Conservation (phyloP, 2,888 invertebrate genomes). For the Mylabris sibirica region DNA sequence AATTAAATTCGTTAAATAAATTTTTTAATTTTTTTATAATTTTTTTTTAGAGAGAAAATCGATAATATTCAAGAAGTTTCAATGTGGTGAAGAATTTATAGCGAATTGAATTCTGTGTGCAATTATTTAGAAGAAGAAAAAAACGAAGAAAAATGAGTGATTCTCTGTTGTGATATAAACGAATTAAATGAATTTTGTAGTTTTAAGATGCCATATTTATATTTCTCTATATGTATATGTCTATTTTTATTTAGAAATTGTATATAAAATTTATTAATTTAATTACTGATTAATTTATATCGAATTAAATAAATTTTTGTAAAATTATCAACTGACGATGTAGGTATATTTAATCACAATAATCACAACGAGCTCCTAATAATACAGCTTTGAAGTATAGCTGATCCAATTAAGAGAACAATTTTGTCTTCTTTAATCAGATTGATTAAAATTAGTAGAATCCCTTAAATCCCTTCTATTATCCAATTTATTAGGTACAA, state of each 20-base stretch:
- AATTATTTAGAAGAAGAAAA: slow-evolving; percentile 41
- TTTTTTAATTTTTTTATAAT: slow-evolving; percentile 21
- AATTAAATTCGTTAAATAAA: slow-evolving; percentile 10
- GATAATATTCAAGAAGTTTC: slow-evolving; percentile 64
- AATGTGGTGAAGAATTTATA: slow-evolving; percentile 63
- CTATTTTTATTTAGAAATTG: slow-evolving; percentile 6
- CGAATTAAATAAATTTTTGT: not conserved
- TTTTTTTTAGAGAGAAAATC: slow-evolving; percentile 63
- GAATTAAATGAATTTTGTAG: slow-evolving; percentile 34
- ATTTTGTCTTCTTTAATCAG: not conserved
- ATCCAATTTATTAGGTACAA: not conserved
- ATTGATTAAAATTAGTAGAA: no score
- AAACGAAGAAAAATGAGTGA: slow-evolving; percentile 45
- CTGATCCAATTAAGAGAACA: no score
- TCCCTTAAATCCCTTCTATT: not conserved
- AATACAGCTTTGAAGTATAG: no score
- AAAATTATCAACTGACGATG: no score
- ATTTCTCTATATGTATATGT: no score
- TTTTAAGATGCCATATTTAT: slow-evolving; percentile 19
- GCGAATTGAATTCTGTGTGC: slow-evolving; percentile 39
- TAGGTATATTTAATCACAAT: no score
- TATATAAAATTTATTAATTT: slow-evolving; percentile 9
- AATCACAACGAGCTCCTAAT: not conserved
- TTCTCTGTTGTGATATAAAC: slow-evolving; percentile 56
- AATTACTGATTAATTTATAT: slow-evolving; percentile 9